Evolutionary conservation across 2,888 invertebrate species (phyloP).

Genomic region (Ophion obscuratus): DNA sequence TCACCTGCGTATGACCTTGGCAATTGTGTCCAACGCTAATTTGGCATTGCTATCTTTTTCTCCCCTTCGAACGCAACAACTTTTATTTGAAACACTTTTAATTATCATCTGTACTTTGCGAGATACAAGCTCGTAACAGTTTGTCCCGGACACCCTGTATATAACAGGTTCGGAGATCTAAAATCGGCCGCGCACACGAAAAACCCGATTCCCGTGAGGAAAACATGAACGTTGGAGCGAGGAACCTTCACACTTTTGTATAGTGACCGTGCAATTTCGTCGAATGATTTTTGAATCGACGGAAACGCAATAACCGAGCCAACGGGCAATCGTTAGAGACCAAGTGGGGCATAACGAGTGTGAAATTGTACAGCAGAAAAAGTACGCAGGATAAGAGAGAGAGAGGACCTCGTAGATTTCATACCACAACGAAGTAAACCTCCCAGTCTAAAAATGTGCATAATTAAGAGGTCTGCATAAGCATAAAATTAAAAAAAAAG

Average conservation of each 20-base stretch:
- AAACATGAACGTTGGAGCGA: background rate
- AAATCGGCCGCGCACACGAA: background rate
- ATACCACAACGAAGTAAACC: background rate
- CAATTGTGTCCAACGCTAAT: no score
- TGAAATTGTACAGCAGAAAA: background rate
- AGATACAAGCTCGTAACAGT: background rate
- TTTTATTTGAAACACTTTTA: no score
- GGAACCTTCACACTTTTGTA: background rate
- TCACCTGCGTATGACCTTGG: no score
- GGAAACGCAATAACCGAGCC: slow-evolving; percentile 7
- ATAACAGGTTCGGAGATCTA: background rate
- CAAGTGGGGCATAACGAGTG: slow-evolving; percentile 5
- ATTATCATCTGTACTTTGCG: no score
- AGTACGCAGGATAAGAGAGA: background rate
- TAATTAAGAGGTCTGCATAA: no score
- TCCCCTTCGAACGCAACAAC: no score
- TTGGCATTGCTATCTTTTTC: no score
- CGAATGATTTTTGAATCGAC: slow-evolving; percentile 31
- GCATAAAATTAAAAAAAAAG: no score
- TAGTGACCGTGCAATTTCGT: slow-evolving; percentile 13
- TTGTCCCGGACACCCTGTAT: background rate
- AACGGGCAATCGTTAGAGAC: background rate
- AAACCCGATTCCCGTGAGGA: background rate
- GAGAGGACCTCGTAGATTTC: background rate
- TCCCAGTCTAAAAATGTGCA: background rate